phyloP scores from a whole-genome alignment of 2,113 vertebrate genomes.

The Dendropsophus ebraccatus region DNA sequence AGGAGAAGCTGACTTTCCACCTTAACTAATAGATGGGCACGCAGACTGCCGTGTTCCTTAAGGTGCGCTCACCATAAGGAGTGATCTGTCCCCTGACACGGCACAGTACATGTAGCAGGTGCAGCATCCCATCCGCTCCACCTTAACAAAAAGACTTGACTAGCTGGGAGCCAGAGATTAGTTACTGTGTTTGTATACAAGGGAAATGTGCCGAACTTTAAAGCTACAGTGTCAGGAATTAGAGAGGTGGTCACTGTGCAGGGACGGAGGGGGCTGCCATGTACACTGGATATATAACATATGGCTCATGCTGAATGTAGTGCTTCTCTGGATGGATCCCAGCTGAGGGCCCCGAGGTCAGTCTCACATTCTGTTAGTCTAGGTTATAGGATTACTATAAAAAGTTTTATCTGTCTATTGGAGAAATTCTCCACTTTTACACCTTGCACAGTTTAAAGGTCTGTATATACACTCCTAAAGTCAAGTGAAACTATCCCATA shows the following conservation, averaged over 20 bases:
- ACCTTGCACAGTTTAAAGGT: too few relatives aligned
- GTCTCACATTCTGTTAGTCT: too few relatives aligned
- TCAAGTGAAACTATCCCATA: too few relatives aligned
- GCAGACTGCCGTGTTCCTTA: background rate
- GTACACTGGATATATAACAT: background rate
- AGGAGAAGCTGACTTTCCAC: background rate
- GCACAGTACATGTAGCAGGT: background rate
- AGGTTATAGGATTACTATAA: too few relatives aligned
- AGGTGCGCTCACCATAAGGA: slow-evolving; percentile 1
- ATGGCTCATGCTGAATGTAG: background rate
- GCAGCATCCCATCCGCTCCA: slow-evolving; percentile 62
- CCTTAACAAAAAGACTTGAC: slow-evolving; percentile 71
- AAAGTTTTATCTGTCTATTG: too few relatives aligned
- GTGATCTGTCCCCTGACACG: background rate
- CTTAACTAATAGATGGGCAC: slow-evolving; percentile 37
- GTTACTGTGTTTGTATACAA: slow-evolving; percentile 74
- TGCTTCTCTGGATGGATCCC: background rate
- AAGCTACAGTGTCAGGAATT: slow-evolving; percentile 66
- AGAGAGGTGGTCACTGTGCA: background rate
- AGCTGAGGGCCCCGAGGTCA: background rate
- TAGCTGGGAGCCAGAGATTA: slow-evolving; percentile 45
- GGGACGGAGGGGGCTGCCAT: background rate
- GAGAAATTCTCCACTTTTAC: too few relatives aligned
- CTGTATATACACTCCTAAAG: too few relatives aligned
- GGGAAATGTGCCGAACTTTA: slow-evolving; percentile 70